Percentiles rank a stretch among this genome's conserved stretches.
These are phyloP conservation scores for Nesoenas mayeri DNA, from an alignment of 2,113 vertebrate species.

Conservation along the genomic window DNA sequence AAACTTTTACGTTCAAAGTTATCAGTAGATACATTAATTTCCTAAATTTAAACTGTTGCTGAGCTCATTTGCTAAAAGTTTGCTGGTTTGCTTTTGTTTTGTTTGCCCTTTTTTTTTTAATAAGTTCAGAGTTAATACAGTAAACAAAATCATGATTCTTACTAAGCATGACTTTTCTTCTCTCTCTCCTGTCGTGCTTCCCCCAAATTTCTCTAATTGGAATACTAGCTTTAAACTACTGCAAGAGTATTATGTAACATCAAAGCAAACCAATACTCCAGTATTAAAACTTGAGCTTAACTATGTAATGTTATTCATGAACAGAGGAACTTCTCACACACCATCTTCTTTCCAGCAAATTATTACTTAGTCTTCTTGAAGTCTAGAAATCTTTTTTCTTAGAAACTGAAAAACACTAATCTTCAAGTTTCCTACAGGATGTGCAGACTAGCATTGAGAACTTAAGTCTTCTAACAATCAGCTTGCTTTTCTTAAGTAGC, in stretches of 20 bases:
- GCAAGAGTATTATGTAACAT: not conserved
- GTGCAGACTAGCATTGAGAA: not conserved
- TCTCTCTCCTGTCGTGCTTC: not conserved
- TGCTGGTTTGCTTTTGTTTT: not conserved
- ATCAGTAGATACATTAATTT: not conserved
- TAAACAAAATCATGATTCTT: not conserved
- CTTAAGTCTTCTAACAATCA: not conserved
- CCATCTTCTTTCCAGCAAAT: conserved; percentile 70
- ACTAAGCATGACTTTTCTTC: not conserved
- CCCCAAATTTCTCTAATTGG: not conserved
- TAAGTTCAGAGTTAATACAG: not conserved
- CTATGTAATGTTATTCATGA: conserved; percentile 48
- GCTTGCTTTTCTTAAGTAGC: not conserved
- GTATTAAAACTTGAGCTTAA: conserved; percentile 71
- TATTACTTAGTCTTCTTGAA: conserved; percentile 74
- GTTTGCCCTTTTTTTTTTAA: not conserved
- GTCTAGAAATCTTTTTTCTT: not conserved
- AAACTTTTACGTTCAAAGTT: not conserved
- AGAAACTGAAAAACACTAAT: not conserved
- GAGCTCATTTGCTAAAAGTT: not conserved
- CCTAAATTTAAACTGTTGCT: not conserved
- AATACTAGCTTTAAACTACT: not conserved
- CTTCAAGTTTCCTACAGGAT: not conserved
- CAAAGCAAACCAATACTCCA: not conserved
- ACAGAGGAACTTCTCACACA: conserved; percentile 49